Base-by-base conservation (phyloP, 2,113 vertebrate species). In the Lampris incognitus region DNA sequence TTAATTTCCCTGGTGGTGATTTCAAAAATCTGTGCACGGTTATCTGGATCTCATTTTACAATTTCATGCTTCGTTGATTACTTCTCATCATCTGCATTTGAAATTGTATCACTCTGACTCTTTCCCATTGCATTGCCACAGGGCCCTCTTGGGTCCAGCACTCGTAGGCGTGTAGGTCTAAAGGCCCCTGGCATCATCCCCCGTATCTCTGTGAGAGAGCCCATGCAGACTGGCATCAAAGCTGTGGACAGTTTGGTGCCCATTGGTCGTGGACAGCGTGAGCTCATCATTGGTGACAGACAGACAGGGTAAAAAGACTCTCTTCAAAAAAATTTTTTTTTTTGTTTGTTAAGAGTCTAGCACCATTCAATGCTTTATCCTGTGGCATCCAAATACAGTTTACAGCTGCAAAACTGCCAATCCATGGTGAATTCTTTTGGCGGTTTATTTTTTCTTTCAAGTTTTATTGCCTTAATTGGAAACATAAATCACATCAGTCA, bases 171-270 rank as follows among this genome's bases (percentile, higher is more conserved):
- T 78, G 98, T 99, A 80, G 98, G 98, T 24, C 94, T 99, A 50
- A 99, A 99, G 88, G 98, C 98, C 48, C 97, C 98, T 46, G 97
- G 98, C 11, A 99, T 99, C 92, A 99, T 99, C 88, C 98, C 97
- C 46, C 95, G 97, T 42, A 99, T 99, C 87, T 99, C 98, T 72
- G 97, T 99, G 91, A 95, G 97, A 54, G 98, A 99, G 68, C 98
- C 97, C 11, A 99, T 99, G 97, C 97, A 99, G 92, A 98, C 97
- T 0, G 98, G 98, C 61, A 99, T 99, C 90, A 99, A 98, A 92
- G 98, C 98, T 46, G 98, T 99, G 72, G 98, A 99, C 91, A 99
- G 98, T 81, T 89, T 99, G 93, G 97, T 99, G 72, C 98, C 97
- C 0, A 99, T 99, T 67, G 97, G 98, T 4, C 97, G 97, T 91